A percentile compares a stretch with the other conserved stretches of the same genome.
Evolutionary conservation across 30 jellyfish, hydroid and myxozoan species (phyloP).

Genomic region (Aurelia aurita): DNA sequence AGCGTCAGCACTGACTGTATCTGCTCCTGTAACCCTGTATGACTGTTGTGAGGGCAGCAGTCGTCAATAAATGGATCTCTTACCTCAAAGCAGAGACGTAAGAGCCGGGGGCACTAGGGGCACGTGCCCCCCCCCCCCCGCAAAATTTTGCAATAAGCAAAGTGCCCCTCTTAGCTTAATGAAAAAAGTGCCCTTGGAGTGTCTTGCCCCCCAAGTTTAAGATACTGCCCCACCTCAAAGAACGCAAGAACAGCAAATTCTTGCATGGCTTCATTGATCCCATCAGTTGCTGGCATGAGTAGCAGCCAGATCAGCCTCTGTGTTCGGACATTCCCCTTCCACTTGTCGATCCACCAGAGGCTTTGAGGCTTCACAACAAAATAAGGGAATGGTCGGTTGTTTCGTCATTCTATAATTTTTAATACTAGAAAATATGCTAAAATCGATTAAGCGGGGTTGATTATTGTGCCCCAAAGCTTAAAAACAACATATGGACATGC

Average conservation of each 20-base stretch:
- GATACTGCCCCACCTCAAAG: too few relatives aligned
- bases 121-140: too few relatives aligned
- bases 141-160: too few relatives aligned
- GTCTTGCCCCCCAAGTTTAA: too few relatives aligned
- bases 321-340: conserved; percentile 68
- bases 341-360: conserved; percentile 48
- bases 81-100: conserved; percentile 34
- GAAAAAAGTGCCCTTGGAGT: conserved; percentile 18
- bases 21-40: neutral
- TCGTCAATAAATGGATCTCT: conserved; percentile 13
- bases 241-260: conserved; percentile 8
- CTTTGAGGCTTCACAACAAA: conserved; percentile 42
- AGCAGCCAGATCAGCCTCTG: conserved; percentile 10
- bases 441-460: too few relatives aligned
- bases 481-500: too few relatives aligned
- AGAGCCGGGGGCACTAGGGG: too few relatives aligned
- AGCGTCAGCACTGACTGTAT: conserved; percentile 2
- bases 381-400: too few relatives aligned
- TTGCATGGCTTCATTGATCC: conserved; percentile 21
- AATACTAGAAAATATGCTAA: too few relatives aligned
- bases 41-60: neutral
- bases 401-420: too few relatives aligned
- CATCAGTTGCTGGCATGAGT: conserved; percentile 43
- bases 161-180: too few relatives aligned
- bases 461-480: too few relatives aligned